Evolutionary conservation across 2,888 invertebrate genomes (phyloP), one percentile per base, ranked within the genome.

Genomic region (Lasius fuliginosus): DNA sequence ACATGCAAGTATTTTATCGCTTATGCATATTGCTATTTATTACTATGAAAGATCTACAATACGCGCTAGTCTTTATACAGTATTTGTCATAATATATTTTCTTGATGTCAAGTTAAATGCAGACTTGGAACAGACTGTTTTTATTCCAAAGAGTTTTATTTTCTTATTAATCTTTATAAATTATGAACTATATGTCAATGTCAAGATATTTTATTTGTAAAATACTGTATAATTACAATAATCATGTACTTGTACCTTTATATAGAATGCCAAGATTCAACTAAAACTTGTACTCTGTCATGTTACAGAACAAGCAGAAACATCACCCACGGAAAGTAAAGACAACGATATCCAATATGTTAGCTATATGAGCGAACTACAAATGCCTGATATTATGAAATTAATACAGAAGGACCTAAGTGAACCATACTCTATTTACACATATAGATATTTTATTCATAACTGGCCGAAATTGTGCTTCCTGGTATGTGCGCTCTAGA

Each of bases 401-500:
- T 97, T 99, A 94, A 99, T 99, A 95, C 99, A 99, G 95, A 99
- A 99, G 95, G 99, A 99, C 96, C 96, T 99, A 92, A 99, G 99
- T 85, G 99, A 99, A 96, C 99, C 99, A 58, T 99, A 99, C 96
- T 99, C 99, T 90, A 99, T 99, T 96, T 99, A 99, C 95, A 99
- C 99, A 46, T 99, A 99, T 96, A 97, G 99, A 96, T 99, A 99
- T 96, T 99, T 99, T 96, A 99, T 99, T 95, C 99, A 99, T 95
- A 99, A 99, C 95, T 99, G 99, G 99, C 99, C 99, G 95, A 98
- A 99, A 95, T 96, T 99, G 91, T 99, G 99, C 96, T 99, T 99
- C 96, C 96, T 99, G 96, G 98, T 98, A 95, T 96, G 97, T 95
- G 88, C 82, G 42, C 53, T 71, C 36, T 53, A 18, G 46, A 69